phyloP scores from a whole-genome alignment of 2,888 invertebrate genomes.

The Taphrorychus bicolor region DNA sequence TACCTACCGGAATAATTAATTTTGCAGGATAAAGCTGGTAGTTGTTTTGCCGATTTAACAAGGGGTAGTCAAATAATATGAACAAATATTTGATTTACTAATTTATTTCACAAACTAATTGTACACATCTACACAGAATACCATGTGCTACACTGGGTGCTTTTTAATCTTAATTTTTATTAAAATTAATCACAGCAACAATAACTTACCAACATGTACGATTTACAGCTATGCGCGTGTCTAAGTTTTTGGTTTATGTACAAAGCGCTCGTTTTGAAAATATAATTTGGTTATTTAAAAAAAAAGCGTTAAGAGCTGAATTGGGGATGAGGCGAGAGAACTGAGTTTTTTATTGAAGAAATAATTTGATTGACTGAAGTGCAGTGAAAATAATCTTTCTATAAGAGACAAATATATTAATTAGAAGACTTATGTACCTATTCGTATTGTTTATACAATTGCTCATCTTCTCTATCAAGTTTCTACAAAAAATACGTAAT shows the following conservation, averaged over 20 bases:
- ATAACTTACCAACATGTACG: conserved; percentile 59
- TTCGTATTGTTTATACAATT: conserved; percentile 10
- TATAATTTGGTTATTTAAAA: background rate
- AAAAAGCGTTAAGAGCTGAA: background rate
- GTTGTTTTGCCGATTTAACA: too few species aligned
- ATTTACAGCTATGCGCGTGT: conserved; percentile 31
- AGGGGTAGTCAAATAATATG: conserved; percentile 23
- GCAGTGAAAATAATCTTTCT: too few species aligned
- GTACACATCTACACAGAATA: conserved; percentile 59
- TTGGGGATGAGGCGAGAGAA: too few species aligned
- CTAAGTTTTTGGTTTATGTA: background rate
- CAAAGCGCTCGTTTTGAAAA: background rate
- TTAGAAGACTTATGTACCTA: too few species aligned
- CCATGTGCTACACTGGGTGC: conserved; percentile 52
- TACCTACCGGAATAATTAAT: too few species aligned
- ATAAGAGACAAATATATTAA: too few species aligned
- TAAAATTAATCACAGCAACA: conserved; percentile 62
- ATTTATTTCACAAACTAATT: conserved; percentile 58
- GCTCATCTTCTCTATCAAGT: conserved; percentile 9
- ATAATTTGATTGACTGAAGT: too few species aligned
- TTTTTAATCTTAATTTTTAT: conserved; percentile 48
- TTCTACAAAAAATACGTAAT: conserved; percentile 21
- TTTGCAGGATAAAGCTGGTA: too few species aligned
- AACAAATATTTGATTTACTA: conserved; percentile 41
- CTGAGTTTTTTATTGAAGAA: too few species aligned